Evolutionary conservation across 2,113 vertebrate genomes (phyloP).

Genomic region (Rhombomys opimus): DNA sequence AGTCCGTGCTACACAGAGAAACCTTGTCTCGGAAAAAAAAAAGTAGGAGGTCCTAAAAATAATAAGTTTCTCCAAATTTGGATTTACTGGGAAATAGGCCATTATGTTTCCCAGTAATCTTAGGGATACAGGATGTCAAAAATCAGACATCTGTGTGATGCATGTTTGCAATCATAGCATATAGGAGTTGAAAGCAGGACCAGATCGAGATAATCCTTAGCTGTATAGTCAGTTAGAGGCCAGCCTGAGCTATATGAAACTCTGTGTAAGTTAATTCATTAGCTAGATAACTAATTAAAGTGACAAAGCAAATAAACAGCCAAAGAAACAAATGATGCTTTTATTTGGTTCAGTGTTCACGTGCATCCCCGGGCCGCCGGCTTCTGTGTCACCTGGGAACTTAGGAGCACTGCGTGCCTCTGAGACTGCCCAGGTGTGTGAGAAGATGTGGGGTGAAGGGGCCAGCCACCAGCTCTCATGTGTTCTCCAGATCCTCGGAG

Average conservation of each 20-base stretch:
- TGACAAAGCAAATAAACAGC: not conserved
- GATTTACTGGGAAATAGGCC: not conserved
- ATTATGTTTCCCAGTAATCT: conserved; percentile 29
- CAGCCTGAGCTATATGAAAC: not conserved
- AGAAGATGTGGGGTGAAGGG: not conserved
- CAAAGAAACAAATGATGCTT: not conserved
- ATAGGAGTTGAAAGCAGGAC: not conserved
- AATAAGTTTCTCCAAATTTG: conserved; percentile 37
- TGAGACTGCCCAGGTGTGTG: not conserved
- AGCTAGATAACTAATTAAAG: not conserved
- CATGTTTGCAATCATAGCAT: not conserved
- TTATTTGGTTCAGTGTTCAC: not conserved
- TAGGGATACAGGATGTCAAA: not conserved
- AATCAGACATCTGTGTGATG: not conserved
- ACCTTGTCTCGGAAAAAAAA: not conserved
- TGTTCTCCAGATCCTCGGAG: not conserved
- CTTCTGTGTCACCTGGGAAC: not conserved
- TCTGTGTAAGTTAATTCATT: not conserved
- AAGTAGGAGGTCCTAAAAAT: not conserved
- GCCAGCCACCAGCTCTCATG: not conserved
- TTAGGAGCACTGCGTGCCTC: not conserved
- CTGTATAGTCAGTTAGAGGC: not conserved
- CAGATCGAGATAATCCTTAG: not conserved
- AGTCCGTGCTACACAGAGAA: not conserved
- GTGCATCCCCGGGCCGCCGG: not conserved